These are phyloP conservation scores for Ptychochromis oligacanthus DNA, from an alignment of 2,113 vertebrate species.

Conservation along the genomic window DNA sequence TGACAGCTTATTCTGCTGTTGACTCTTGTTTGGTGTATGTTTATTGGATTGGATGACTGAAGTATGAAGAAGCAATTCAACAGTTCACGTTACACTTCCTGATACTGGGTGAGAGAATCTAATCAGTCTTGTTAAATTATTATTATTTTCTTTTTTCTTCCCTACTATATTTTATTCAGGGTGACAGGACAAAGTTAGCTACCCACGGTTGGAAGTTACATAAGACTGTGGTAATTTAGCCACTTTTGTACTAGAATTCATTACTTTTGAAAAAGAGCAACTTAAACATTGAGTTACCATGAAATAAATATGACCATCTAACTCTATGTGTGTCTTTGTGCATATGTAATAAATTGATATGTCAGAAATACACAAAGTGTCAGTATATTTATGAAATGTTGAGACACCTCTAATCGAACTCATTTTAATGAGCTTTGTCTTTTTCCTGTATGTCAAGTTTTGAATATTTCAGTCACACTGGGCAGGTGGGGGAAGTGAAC, in stretches of 20 bases:
- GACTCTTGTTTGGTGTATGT: no score
- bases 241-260: not conserved
- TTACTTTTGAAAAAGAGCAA: not conserved
- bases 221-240: not conserved
- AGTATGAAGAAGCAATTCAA: no score
- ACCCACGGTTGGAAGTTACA: no score
- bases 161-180: not conserved
- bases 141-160: not conserved
- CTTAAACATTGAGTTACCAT: not conserved
- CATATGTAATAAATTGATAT: not conserved
- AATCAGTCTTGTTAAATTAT: fast-evolving
- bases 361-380: not conserved
- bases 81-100: no score
- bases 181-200: not conserved
- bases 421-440: not conserved
- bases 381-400: not conserved
- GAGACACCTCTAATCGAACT: not conserved
- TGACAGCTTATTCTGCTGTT: no score
- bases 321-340: not conserved
- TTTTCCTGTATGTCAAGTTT: not conserved
- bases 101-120: no score
- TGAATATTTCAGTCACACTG: not conserved
- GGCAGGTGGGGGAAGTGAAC: not conserved
- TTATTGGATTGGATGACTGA: no score
- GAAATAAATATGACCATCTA: not conserved